Evolutionary conservation across 37 sponge, comb jelly and placozoan genomes (phyloP), one percentile per base, ranked within the genome.

Genomic region (Aphrocallistes beatrix): DNA sequence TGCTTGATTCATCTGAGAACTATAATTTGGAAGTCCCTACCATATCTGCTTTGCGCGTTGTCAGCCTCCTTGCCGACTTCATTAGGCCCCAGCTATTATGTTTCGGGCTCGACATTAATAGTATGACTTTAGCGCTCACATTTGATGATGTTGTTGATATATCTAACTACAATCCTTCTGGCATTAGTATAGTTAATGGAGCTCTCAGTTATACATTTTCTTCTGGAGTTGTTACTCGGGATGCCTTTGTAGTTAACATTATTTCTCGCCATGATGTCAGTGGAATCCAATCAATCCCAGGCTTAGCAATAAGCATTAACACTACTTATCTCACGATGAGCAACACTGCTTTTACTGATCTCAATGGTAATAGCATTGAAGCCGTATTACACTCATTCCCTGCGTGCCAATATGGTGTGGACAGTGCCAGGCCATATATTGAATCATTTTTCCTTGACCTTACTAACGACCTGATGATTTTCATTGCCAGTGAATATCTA

Each of bases 191-290:
- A 0, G 93, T 91, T 50, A 25, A 25, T 28, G 34, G n/a, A 25
- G 10, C 75, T 6, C 3, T 19, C 1, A 60, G 75, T 60, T 60
- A 60, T 60, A 60, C 34, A 3, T 60, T 60, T 13, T 87, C 50
- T 82, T 88, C 83, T 21, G 69, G 82, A 17, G 81, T 40, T n/a
- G 51, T 85, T 10, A 48, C 38, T 0, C 42, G 83, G 13, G 83
- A 84, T 86, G 91, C 88, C 9, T 94, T 85, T 86, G 88, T 82
- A 17, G 49, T 94, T 8, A 36, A 86, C 0, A 91, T 94, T 86
- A 85, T 85, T 19, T 85, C 91, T n/a, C 82, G 47, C 23, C 51
- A 23, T 50, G 89, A 88, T 50, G 50, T 90, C 0, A 38, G 87
- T 23, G 83, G 81, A 38, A 48, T 94, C 34, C 92, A 91, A 85